These are phyloP conservation scores for Phrynocephalus vlangalii DNA, from an alignment of 2,797 vertebrate species.

Conservation along the genomic window DNA sequence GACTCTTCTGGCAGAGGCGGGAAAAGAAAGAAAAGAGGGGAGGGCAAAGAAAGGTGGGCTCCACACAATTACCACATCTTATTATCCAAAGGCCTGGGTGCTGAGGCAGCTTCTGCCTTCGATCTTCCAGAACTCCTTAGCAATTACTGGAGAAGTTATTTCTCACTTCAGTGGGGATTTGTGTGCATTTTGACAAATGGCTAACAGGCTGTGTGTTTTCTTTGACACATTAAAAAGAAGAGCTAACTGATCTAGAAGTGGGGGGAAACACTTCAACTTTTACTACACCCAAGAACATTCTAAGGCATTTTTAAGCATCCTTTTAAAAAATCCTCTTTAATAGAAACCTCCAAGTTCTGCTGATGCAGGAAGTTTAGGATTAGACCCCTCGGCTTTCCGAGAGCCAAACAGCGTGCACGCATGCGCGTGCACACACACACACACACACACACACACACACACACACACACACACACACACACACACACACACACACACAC, in stretches of 20 bases:
- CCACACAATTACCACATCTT: conserved; percentile 9
- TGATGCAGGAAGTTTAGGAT: neutral
- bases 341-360: neutral
- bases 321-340: neutral
- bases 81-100: neutral
- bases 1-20: conserved; percentile 8
- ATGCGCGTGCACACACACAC: no score
- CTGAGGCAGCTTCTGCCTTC: neutral
- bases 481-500: no score
- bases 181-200: neutral
- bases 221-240: conserved; percentile 19
- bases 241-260: neutral
- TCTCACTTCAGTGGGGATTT: conserved; percentile 19
- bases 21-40: no score
- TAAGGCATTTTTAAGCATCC: neutral
- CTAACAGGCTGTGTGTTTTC: conserved; percentile 21
- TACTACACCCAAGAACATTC: neutral
- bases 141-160: conserved; percentile 35
- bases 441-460: no score
- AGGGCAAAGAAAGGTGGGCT: neutral
- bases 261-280: neutral
- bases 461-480: no score
- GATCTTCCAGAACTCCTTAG: neutral
- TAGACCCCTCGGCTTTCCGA: neutral
- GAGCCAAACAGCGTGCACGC: neutral